Evolutionary conservation across 2,113 vertebrate species (phyloP).

Genomic region (Rhinoderma darwinii): DNA sequence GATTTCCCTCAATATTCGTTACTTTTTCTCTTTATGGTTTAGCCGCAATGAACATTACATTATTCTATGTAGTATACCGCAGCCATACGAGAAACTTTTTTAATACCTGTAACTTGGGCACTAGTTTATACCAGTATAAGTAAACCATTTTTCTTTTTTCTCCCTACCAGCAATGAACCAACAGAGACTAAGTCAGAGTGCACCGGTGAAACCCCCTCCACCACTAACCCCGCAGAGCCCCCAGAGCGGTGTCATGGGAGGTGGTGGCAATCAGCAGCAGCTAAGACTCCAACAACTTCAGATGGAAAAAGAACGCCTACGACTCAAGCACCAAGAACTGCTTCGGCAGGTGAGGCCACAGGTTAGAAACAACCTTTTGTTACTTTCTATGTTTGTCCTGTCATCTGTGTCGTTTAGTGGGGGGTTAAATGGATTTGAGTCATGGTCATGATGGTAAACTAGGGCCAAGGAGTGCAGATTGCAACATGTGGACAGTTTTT

Average conservation of each 20-base stretch:
- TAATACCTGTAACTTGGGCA: background rate
- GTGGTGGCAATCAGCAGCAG: slow-evolving; percentile 82
- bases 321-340: slow-evolving; percentile 96
- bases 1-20: too few species aligned
- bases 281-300: slow-evolving; percentile 92
- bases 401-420: slow-evolving; percentile 4
- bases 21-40: too few species aligned
- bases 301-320: slow-evolving; percentile 93
- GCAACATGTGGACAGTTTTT: too few species aligned
- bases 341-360: slow-evolving; percentile 96
- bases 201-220: slow-evolving; percentile 87
- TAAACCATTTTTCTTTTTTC: background rate
- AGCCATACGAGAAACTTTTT: background rate
- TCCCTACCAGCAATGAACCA: slow-evolving; percentile 85
- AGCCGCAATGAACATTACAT: too few species aligned
- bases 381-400: slow-evolving; percentile 62
- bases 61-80: background rate
- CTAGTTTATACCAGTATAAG: background rate
- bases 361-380: slow-evolving; percentile 80
- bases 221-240: slow-evolving; percentile 84
- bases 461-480: background rate
- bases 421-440: background rate
- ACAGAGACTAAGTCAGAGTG: slow-evolving; percentile 91
- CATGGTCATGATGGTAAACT: background rate
- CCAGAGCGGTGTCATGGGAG: slow-evolving; percentile 79